Base-by-base conservation (phyloP, 2,888 invertebrate genomes). In the Leucophora obtusa region DNA sequence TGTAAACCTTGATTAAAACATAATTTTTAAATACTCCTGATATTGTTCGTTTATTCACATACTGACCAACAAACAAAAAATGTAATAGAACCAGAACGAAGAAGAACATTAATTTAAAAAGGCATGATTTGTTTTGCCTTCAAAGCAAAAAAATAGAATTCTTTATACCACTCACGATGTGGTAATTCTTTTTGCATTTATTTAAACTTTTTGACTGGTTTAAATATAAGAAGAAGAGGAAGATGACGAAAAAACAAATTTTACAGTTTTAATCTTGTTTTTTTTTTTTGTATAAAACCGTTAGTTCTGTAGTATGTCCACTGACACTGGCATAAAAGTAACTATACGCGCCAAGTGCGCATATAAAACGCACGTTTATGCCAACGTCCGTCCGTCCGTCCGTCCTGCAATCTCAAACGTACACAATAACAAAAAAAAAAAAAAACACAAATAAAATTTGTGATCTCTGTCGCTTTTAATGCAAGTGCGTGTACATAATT, bases 251-350 rank as follows among this genome's bases (percentile, higher is more conserved):
- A 54, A 51, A 21, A 76, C 76, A 80, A 63, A 80, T 80, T 80
- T 80, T 76, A 81, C 76, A 76, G 80, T 76, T 81, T 81, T 81
- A 81, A 76, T 76, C 76, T 76, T 81, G 76, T 81, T 81, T 81
- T 38, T 54, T 17, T 14, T 47, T 47, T 14, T 77, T 77, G 66
- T 77, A 71, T 60, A 1, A 54, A 65, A 77, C 77, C 77, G 77
- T 77, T 77, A 77, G 59, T 59, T 77, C 71, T 71, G 24, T 43
- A 71, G 60, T 66, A 66, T 81, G 80, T 80, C 72, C 76, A 72
- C 68, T 69, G 76, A 68, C 72, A 66, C 73, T 73, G 72, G 72
- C 76, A 65, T 63, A 28, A 54, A 54, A 24, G 14, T 28, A 15
- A 28, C n/a, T n/a, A n/a, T n/a, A 47, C 43, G n/a, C 56, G 7